Base-by-base conservation (phyloP, 2,888 invertebrate species). In the Apamea epomidion region DNA sequence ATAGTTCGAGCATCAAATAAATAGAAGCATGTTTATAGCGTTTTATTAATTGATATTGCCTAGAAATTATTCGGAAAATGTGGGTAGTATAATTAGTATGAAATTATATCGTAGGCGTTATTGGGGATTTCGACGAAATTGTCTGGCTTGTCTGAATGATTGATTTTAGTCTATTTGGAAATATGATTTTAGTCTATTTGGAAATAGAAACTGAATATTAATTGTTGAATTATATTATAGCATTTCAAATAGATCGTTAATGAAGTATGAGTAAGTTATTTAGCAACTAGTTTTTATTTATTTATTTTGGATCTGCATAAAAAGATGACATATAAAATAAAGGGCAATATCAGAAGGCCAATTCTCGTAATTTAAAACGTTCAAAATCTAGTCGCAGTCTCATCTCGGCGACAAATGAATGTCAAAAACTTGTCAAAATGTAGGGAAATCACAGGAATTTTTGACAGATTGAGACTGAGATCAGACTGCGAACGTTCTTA, bases 1-100 rank as follows among this genome's bases (percentile, higher is more conserved):
- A 77, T 78, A 80, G 70, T 81, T 72, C 18, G n/a, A 42, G 29
- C 76, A 83, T 80, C 69, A 78, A 83, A 83, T 85, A 85, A 81
- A 83, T 75, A 70, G 68, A 42, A 87, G 64, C 67, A 45, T 32
- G 25, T 71, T 78, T 64, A 80, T n/a, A 67, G 29, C 42, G 42
- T 42, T 51, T 14, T 71, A 58, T 71, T 76, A 71, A 74, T 77
- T 73, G 10, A 32, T 37, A 48, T 45, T 70, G 21, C 65, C 14
- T 74, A 68, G 67, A 64, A 74, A 71, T 68, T n/a, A 75, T 65
- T 81, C n/a, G 60, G 37, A 32, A 72, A 84, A 65, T 75, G 4
- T 54, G 45, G n/a, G 58, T 29, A 32, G n/a, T 42, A 29, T 37
- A 64, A 58, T 75, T 68, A 71, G n/a, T 37, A 42, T 58, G 16